phyloP scores from a whole-genome alignment of 2,113 vertebrate species.

The Diphyllodes magnificus region DNA sequence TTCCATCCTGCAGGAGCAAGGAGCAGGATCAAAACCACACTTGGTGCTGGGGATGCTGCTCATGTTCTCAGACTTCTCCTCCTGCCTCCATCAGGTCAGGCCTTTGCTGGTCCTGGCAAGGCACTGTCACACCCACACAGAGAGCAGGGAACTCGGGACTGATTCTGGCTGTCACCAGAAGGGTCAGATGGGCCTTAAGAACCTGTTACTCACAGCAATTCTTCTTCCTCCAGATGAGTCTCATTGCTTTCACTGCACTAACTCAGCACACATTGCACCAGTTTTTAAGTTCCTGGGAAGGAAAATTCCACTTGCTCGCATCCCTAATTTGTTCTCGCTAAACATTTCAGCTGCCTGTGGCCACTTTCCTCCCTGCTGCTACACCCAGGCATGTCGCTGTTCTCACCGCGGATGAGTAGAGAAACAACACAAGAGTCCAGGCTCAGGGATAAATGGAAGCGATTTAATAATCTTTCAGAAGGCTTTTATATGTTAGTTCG shows the following conservation, averaged over 20 bases:
- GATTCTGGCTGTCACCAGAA: background rate
- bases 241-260: rapidly evolving
- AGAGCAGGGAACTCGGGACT: background rate
- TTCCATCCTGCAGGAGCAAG: background rate
- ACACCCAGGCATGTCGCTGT: no score
- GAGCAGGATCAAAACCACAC: background rate
- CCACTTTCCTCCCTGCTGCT: background rate
- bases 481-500: no score
- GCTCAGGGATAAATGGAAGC: no score
- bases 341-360: background rate
- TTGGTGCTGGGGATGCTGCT: background rate
- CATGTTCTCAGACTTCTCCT: background rate
- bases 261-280: rapidly evolving
- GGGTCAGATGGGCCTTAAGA: background rate
- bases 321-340: background rate
- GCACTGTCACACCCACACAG: background rate
- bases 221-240: background rate
- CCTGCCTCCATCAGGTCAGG: background rate
- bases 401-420: no score
- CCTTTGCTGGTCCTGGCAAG: background rate
- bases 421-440: no score
- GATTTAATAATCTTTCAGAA: no score
- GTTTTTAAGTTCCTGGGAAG: background rate
- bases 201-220: background rate
- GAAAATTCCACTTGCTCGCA: rapidly evolving